phyloP scores from a whole-genome alignment of 2,113 vertebrate species.

The Lota lota region DNA sequence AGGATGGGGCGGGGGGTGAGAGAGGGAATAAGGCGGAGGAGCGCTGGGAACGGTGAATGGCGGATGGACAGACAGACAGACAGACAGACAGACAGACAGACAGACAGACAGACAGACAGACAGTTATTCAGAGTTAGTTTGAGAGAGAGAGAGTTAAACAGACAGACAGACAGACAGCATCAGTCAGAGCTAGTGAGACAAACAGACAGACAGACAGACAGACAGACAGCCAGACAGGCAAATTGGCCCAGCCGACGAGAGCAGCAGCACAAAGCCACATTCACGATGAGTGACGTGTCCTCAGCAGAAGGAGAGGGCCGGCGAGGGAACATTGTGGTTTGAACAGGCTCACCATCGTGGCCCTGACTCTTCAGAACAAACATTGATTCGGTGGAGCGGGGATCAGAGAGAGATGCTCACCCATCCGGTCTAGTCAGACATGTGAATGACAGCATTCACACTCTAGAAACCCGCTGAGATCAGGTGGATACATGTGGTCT shows the following conservation, averaged over 20 bases:
- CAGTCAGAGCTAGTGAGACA: constrained; percentile 11
- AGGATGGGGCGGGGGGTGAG: neutral
- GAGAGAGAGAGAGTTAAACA: too few species aligned
- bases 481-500: neutral
- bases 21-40: neutral
- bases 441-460: too few species aligned
- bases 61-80: neutral
- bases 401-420: constrained; percentile 20
- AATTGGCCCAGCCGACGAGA: neutral
- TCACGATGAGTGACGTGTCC: too few species aligned
- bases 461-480: neutral
- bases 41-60: neutral
- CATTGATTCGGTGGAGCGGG: constrained; percentile 34
- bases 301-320: constrained; percentile 11
- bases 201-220: constrained; percentile 33
- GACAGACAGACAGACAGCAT: constrained; percentile 7
- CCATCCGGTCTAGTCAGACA: constrained; percentile 24
- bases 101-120: neutral
- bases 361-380: constrained; percentile 44
- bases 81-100: neutral
- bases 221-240: neutral
- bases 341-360: constrained; percentile 5
- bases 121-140: too few species aligned
- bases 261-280: neutral
- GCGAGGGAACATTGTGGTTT: constrained; percentile 9